A percentile compares a stretch with the other conserved stretches of the same genome.
These are phyloP conservation scores for Aplodontia rufa DNA, from an alignment of 2,113 vertebrate species.

Conservation along the genomic window DNA sequence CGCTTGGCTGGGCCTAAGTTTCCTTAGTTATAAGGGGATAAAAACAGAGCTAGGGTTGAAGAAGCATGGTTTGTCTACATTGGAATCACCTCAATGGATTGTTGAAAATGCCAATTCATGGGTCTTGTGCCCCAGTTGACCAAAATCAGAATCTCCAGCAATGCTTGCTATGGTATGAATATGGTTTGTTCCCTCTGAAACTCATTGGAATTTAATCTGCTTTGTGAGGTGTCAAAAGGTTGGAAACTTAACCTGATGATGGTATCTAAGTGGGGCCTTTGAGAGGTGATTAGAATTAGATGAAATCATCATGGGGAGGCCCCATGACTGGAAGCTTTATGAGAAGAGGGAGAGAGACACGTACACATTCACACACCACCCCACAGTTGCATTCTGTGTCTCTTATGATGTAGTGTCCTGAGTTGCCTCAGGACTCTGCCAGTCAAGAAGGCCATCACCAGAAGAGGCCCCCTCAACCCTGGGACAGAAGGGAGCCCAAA, in stretches of 20 bases:
- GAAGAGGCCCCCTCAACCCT: not conserved
- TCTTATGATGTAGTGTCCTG: not conserved
- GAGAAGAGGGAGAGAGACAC: not conserved
- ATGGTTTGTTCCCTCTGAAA: not conserved
- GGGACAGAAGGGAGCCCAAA: not conserved
- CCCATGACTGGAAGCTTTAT: not conserved
- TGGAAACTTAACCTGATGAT: not conserved
- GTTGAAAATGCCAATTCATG: not conserved
- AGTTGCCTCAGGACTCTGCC: not conserved
- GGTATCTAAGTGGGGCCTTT: not conserved
- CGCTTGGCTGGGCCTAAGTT: not conserved
- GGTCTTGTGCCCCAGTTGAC: not conserved
- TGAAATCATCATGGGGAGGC: not conserved
- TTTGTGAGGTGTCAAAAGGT: not conserved
- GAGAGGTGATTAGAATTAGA: not conserved
- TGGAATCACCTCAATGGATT: not conserved
- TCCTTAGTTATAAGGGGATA: not conserved
- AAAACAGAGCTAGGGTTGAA: not conserved
- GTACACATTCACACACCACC: not conserved
- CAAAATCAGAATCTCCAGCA: not conserved
- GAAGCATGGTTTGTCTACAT: not conserved
- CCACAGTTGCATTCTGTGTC: not conserved
- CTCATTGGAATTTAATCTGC: not conserved
- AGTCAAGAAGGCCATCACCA: not conserved
- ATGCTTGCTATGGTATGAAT: not conserved